Base-by-base conservation (phyloP, 2,797 vertebrate genomes). In the Furcifer pardalis region DNA sequence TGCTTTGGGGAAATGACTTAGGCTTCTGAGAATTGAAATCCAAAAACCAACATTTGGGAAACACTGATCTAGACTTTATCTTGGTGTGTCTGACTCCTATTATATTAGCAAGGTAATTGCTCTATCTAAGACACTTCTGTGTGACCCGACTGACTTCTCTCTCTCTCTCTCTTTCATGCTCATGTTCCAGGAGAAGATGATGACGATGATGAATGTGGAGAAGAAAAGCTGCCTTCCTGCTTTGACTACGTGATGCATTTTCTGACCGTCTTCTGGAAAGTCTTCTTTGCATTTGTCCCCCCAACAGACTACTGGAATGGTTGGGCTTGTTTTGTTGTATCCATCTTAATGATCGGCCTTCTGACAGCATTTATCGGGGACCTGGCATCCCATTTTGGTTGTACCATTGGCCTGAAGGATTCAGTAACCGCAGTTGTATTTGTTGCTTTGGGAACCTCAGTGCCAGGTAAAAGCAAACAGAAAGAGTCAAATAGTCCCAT, bases 171-270 rank as follows among this genome's bases (percentile, higher is more conserved):
- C 46, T 5, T 8, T 81, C 69, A 5, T 88, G 73, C 10, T 92
- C 90, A 86, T 73, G 88, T 81, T 88, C 6, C 85, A 97, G 98
- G 98, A 2, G 99, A 99, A 94, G 98, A 99, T 0, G 99, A 99
- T 0, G 97, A 97, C 0, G 99, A 99, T 0, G 98, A 99, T 0
- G 99, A 99, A 82, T 97, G 97, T 82, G 97, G 96, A 0, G 97
- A 97, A 87, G 97, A 98, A 92, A 98, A 97, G 90, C 93, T 97
- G 84, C 98, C 98, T 5, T 99, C 98, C 80, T 98, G 98, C 88
- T 98, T 97, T 0, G 98, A 99, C 93, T 99, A 99, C 0, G 95
- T 98, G 92, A 98, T 99, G 97, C 98, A 99, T 96, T 99, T 99
- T 93, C 97, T 99, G 92, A 99, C 98, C 0, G 95, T 99, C 84